Evolutionary conservation across 2,888 invertebrate species (phyloP), one percentile per base, ranked within the genome.

Genomic region (Oxyteleia sp.): DNA sequence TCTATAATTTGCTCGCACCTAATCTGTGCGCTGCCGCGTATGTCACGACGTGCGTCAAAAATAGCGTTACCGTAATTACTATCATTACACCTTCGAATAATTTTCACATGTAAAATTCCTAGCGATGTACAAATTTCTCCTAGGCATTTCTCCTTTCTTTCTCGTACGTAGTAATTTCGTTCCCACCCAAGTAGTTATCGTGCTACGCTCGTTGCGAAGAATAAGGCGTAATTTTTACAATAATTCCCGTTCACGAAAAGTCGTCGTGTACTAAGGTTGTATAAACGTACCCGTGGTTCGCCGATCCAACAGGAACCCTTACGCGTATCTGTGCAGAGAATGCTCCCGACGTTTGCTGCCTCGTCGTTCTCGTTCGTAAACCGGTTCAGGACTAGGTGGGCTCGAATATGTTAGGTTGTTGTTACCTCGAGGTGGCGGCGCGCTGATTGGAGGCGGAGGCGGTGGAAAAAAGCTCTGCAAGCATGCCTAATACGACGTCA

Each of bases 341-440:
- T 93, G 93, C 84, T 93, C 93, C 71, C 93, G 91, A 71, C 93
- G 92, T 55, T 93, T 93, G 88, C 92, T 93, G 82, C 92, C 91
- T 78, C 91, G 88, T 81, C 93, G 90, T 63, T 92, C 91, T 53
- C 93, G 92, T 72, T 93, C 93, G 85, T 88, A 92, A 83, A 91
- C 88, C 81, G 92, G 92, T 84, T 93, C 93, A 55, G 93, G 93
- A 86, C 93, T 93, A 86, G 93, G 93, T 47, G 93, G 93, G 72
- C 93, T 92, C 84, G 93, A 93, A 85, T 93, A 93, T 82, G 93
- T n/a, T n/a, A n/a, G n/a, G n/a, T n/a, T n/a, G n/a, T n/a, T n/a
- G n/a, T n/a, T n/a, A n/a, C n/a, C n/a, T n/a, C n/a, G n/a, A n/a
- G n/a, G n/a, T n/a, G n/a, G n/a, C n/a, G n/a, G n/a, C n/a, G n/a